phyloP scores from a whole-genome alignment of 1,140 invertebrate genomes.

The Penaeus chinensis region DNA sequence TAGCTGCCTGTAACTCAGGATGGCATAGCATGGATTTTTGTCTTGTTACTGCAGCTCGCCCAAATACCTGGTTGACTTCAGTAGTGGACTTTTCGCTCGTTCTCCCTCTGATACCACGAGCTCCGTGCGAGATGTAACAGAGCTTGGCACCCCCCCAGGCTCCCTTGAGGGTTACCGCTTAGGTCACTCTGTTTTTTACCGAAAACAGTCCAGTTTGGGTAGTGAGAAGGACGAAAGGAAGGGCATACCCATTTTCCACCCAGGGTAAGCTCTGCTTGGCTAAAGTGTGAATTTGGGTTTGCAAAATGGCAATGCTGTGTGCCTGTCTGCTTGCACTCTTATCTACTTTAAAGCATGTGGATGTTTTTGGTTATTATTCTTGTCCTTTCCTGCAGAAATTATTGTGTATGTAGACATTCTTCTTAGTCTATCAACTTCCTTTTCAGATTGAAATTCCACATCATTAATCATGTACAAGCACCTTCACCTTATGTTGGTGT shows the following conservation, averaged over 20 bases:
- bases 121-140: slow-evolving; percentile 56
- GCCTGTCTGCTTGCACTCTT: too few species aligned
- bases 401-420: too few species aligned
- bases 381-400: too few species aligned
- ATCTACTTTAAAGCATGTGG: too few species aligned
- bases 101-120: slow-evolving; percentile 63
- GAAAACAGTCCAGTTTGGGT: slow-evolving; percentile 55
- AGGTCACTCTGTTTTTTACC: slow-evolving; percentile 53
- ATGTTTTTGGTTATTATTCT: too few species aligned
- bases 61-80: slow-evolving; percentile 82
- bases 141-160: slow-evolving; percentile 57
- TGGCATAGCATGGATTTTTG: slow-evolving; percentile 52
- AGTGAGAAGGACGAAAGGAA: slow-evolving; percentile 58
- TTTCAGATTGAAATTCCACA: too few species aligned
- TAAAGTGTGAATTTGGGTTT: neutral
- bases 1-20: slow-evolving; percentile 47
- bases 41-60: slow-evolving; percentile 76
- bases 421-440: too few species aligned
- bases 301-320: neutral
- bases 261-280: slow-evolving; percentile 45
- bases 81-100: slow-evolving; percentile 69
- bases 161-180: slow-evolving; percentile 54
- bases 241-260: slow-evolving; percentile 58
- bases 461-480: too few species aligned
- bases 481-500: too few species aligned